phyloP scores from a whole-genome alignment of 2,113 vertebrate species.

The Leiothrix lutea region DNA sequence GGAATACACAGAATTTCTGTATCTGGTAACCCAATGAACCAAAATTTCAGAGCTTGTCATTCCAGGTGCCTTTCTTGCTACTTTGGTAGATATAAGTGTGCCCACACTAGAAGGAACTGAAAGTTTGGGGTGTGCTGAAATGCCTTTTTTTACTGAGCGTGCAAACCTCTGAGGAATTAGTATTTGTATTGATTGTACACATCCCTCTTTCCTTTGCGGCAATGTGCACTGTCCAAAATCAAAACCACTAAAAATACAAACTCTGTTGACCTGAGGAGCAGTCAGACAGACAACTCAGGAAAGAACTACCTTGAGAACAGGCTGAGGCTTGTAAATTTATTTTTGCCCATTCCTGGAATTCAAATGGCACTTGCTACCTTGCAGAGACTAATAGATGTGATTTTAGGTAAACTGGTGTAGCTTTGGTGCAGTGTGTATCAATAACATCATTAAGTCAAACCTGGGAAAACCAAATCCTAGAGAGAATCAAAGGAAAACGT shows the following conservation, averaged over 20 bases:
- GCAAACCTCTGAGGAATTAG: neutral
- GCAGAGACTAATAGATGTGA: neutral
- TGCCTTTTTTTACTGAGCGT: neutral
- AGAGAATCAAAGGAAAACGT: neutral
- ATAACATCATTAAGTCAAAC: neutral
- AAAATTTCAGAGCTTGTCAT: neutral
- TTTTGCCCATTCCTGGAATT: neutral
- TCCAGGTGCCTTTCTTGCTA: neutral
- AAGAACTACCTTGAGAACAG: neutral
- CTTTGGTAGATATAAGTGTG: neutral
- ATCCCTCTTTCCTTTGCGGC: neutral
- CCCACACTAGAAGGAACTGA: neutral
- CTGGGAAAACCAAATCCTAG: neutral
- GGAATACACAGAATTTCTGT: neutral
- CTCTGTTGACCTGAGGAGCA: neutral
- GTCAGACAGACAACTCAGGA: neutral
- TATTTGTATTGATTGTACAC: neutral
- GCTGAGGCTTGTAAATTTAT: neutral
- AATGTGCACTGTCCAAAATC: neutral
- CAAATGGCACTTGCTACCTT: neutral
- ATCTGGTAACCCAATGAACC: neutral
- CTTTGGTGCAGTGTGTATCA: neutral
- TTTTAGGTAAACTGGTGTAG: neutral
- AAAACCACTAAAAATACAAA: neutral
- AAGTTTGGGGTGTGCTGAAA: neutral